Conservation (phyloP, 2,888 invertebrate genomes). For the Polydrusus tereticollis region DNA sequence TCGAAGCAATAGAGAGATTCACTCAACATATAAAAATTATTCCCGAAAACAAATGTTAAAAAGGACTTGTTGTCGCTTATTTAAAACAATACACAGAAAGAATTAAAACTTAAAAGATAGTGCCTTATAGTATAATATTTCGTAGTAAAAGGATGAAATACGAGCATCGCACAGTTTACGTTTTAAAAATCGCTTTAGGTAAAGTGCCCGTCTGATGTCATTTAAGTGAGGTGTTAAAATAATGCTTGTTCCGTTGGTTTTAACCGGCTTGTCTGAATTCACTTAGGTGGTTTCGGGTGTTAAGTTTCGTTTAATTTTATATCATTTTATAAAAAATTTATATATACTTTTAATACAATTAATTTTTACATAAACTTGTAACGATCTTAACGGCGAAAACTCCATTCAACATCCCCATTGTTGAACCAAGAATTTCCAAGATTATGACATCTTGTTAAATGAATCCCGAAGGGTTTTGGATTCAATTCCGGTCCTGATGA, state of each 20-base stretch:
- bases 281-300: background rate
- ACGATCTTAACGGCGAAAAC: no score
- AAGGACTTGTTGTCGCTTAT: no score
- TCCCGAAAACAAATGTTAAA: no score
- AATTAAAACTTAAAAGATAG: conserved; percentile 15
- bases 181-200: conserved; percentile 41
- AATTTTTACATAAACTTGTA: no score
- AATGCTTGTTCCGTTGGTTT: background rate
- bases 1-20: no score
- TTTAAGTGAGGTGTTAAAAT: conserved; percentile 32
- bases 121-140: conserved; percentile 27
- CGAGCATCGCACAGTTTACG: conserved; percentile 30
- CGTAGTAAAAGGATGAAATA: conserved; percentile 42
- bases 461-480: no score
- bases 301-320: background rate
- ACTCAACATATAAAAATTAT: no score
- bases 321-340: background rate
- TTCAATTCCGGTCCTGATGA: no score
- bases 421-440: no score
- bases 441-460: no score
- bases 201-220: conserved; percentile 34
- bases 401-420: no score
- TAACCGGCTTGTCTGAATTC: background rate
- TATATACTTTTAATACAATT: no score
- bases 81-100: background rate